These are phyloP conservation scores for Calliopsis andreniformis DNA, from an alignment of 1,140 invertebrate species.

Conservation along the genomic window DNA sequence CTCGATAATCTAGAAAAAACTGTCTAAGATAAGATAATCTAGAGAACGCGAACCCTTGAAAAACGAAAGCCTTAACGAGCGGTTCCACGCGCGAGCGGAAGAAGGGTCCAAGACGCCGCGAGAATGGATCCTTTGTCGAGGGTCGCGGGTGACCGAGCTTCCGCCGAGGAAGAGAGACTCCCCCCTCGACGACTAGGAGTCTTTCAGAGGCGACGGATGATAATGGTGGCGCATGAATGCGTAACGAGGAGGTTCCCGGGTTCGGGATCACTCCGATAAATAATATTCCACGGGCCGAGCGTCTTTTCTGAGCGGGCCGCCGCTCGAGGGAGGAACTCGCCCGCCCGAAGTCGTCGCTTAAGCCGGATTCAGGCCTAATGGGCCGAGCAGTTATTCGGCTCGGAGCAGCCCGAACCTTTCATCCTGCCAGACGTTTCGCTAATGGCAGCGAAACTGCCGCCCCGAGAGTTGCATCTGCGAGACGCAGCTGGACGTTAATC, in stretches of 20 bases:
- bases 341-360: conserved; percentile 58
- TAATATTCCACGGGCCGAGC: conserved; percentile 42
- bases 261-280: conserved; percentile 69
- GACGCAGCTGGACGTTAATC: conserved; percentile 57
- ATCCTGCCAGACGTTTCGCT: conserved; percentile 63
- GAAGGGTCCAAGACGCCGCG: background rate
- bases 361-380: conserved; percentile 75
- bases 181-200: background rate
- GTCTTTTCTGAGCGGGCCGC: background rate
- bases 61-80: conserved; percentile 2
- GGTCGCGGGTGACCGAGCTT: conserved; percentile 43
- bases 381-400: conserved; percentile 69
- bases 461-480: conserved; percentile 42
- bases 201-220: conserved; percentile 51
- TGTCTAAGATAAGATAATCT: too few relatives aligned
- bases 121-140: conserved; percentile 40
- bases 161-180: conserved; percentile 13
- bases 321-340: background rate
- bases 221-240: conserved; percentile 73
- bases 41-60: background rate
- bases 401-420: conserved; percentile 53
- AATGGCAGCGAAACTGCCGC: conserved; percentile 70
- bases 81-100: conserved; percentile 13
- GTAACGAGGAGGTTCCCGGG: conserved; percentile 63
- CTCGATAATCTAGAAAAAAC: too few relatives aligned